Evolutionary conservation across 1,140 invertebrate genomes (phyloP).

Genomic region (Leptestheria dahalacensis): DNA sequence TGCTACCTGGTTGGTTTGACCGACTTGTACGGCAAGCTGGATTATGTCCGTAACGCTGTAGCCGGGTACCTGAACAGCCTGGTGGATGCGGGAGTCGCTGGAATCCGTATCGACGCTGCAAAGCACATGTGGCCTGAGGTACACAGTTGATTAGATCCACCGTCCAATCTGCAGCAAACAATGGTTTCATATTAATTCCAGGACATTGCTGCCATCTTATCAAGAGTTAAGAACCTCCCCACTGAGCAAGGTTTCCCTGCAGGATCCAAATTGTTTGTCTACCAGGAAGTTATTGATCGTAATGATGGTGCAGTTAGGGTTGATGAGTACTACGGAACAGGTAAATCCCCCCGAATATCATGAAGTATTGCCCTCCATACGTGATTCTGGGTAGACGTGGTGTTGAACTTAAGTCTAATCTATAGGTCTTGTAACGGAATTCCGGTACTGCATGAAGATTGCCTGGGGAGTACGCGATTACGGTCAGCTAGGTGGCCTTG

Average conservation of each 20-base stretch:
- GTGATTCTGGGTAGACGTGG: no score
- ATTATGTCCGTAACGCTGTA: constrained; percentile 50
- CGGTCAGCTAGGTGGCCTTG: constrained; percentile 15
- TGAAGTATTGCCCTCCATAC: no score
- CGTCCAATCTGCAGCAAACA: neutral
- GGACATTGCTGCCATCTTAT: constrained; percentile 29
- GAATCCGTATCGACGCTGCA: constrained; percentile 36
- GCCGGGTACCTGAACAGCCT: constrained; percentile 51
- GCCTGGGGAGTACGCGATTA: constrained; percentile 30
- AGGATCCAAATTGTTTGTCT: constrained; percentile 28
- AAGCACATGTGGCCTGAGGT: constrained; percentile 43
- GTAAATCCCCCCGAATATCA: no score
- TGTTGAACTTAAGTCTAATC: no score
- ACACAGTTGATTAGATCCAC: neutral
- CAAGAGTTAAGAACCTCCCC: constrained; percentile 25
- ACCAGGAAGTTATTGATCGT: constrained; percentile 42
- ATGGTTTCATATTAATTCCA: constrained; percentile 21
- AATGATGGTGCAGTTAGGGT: constrained; percentile 16
- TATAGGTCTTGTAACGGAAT: constrained; percentile 53
- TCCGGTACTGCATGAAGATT: constrained; percentile 39
- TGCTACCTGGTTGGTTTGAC: constrained; percentile 54
- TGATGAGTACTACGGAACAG: constrained; percentile 16
- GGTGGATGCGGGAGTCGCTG: constrained; percentile 61
- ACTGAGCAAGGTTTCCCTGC: constrained; percentile 25
- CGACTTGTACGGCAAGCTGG: constrained; percentile 49